phyloP scores from a whole-genome alignment of 2,113 vertebrate genomes.

The Gambusia affinis region DNA sequence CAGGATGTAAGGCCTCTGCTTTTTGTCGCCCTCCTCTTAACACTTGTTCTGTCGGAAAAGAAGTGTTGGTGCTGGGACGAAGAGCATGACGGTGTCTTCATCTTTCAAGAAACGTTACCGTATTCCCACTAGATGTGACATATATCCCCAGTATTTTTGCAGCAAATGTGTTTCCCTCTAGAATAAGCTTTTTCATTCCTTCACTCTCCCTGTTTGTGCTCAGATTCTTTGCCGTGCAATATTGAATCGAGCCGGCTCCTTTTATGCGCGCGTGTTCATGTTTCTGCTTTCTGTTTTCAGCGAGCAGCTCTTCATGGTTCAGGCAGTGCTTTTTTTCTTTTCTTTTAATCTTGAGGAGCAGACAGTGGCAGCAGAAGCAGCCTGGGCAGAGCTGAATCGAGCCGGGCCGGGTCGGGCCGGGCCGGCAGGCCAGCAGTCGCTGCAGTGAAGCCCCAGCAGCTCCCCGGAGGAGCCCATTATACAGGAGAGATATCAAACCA shows the following conservation, averaged over 20 bases:
- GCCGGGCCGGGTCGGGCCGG: neutral
- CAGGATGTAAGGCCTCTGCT: neutral
- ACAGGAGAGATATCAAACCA: conserved; percentile 86
- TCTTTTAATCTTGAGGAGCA: conserved; percentile 57
- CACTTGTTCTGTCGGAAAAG: neutral
- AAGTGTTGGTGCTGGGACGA: conserved; percentile 1
- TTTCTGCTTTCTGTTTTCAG: conserved; percentile 61
- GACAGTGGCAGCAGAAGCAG: conserved; percentile 67
- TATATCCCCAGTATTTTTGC: conserved; percentile 57
- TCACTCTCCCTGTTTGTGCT: conserved; percentile 21
- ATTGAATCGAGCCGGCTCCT: conserved; percentile 65
- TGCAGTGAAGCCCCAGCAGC: conserved; percentile 69
- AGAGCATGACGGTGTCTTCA: neutral
- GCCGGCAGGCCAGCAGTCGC: conserved; percentile 50
- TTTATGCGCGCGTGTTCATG: conserved; percentile 55
- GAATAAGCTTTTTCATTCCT: conserved; percentile 43
- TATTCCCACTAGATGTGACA: conserved; percentile 53
- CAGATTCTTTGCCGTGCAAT: conserved; percentile 67
- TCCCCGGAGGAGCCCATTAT: conserved; percentile 86
- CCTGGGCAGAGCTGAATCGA: conserved; percentile 50
- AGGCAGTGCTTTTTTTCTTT: conserved; percentile 53
- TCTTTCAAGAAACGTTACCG: conserved; percentile 14
- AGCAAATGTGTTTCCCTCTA: conserved; percentile 50
- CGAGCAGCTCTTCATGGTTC: conserved; percentile 54
- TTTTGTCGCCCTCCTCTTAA: conserved; percentile 16